Evolutionary conservation across 2,113 vertebrate species (phyloP).

Genomic region (Empidonax alnorum): DNA sequence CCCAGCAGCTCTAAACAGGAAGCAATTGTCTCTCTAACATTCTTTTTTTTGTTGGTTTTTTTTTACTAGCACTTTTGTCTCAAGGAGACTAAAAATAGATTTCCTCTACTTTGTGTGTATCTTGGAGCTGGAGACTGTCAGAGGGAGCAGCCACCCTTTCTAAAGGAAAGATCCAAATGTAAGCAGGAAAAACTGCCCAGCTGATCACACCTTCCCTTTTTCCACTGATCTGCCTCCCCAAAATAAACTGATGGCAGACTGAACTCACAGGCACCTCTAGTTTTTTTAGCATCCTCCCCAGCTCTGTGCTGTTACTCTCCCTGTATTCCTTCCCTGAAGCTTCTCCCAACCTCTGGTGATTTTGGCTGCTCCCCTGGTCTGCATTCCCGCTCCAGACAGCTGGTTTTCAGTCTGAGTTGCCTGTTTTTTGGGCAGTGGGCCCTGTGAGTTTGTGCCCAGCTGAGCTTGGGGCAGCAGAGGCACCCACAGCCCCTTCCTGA

Average conservation of each 20-base stretch:
- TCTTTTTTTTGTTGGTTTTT: background rate
- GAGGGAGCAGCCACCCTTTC: background rate
- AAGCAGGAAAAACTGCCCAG: background rate
- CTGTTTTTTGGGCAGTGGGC: background rate
- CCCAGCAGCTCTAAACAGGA: constrained; percentile 14
- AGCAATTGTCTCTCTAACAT: constrained; percentile 17
- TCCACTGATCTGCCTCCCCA: background rate
- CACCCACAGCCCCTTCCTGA: background rate
- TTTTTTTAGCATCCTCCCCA: too few relatives aligned
- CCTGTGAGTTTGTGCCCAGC: background rate
- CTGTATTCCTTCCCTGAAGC: background rate
- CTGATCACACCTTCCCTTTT: background rate
- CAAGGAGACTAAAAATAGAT: constrained; percentile 3
- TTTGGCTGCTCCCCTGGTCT: background rate
- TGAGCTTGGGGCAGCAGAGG: background rate
- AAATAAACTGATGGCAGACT: background rate
- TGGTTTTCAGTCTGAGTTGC: background rate
- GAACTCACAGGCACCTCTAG: background rate
- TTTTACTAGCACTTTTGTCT: background rate
- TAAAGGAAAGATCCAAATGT: background rate
- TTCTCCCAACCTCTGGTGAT: background rate
- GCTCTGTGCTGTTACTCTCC: background rate
- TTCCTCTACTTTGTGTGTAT: background rate
- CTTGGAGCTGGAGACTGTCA: background rate
- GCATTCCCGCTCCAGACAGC: background rate